Conservation (phyloP, 1,140 invertebrate genomes). For the Diuraphis noxia region DNA sequence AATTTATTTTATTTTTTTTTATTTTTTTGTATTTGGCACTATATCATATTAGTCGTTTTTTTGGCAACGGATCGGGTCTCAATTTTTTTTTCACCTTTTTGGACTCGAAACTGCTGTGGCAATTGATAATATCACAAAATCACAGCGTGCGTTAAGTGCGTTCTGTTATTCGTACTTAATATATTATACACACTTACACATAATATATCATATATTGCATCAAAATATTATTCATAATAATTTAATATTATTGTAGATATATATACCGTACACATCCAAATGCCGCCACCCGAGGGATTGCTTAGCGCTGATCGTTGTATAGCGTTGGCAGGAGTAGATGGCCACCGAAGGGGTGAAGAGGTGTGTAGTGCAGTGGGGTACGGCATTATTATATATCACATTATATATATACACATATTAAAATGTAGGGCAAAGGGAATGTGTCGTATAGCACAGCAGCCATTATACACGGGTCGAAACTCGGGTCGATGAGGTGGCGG, state of each 20-base stretch:
- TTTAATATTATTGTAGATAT: neutral
- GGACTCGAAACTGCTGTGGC: neutral
- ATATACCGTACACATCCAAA: neutral
- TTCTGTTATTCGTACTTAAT: neutral
- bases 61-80: neutral
- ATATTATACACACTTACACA: too few relatives aligned
- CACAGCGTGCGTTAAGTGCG: neutral
- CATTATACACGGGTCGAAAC: neutral
- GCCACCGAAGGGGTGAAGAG: neutral
- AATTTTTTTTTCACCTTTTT: neutral
- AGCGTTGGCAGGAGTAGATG: neutral
- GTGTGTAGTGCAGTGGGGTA: neutral
- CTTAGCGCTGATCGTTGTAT: neutral
- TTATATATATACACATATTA: neutral
- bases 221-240: neutral
- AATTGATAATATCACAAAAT: neutral
- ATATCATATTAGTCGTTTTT: neutral
- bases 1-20: neutral
- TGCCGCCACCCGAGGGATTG: neutral
- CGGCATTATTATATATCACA: neutral
- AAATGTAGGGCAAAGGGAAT: slow-evolving; percentile 15
- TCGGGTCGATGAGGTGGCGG: slow-evolving; percentile 9
- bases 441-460: neutral
- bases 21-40: neutral
- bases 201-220: neutral